Conservation (phyloP, 1,140 invertebrate genomes). For the Chironomus tepperi region DNA sequence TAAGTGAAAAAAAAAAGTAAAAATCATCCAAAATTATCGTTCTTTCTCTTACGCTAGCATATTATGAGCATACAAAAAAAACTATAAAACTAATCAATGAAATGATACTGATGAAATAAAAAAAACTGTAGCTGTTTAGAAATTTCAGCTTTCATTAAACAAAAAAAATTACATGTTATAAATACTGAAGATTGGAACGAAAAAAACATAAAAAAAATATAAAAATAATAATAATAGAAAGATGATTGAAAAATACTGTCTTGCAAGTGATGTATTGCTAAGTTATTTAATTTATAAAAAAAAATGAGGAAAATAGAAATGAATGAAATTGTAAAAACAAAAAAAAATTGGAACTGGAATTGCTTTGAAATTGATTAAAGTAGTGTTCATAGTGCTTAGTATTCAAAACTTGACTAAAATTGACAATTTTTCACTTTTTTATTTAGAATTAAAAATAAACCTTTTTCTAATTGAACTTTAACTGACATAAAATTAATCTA, state of each 20-base stretch:
- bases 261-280: constrained; percentile 18
- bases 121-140: not conserved
- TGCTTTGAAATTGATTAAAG: not conserved
- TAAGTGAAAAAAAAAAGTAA: not conserved
- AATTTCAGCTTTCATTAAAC: constrained; percentile 3
- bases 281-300: constrained; percentile 24
- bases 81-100: constrained; percentile 4
- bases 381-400: too few relatives aligned
- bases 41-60: constrained; percentile 12
- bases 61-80: constrained; percentile 8
- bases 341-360: not conserved
- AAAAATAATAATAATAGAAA: not conserved
- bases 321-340: not conserved
- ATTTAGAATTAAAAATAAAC: too few relatives aligned
- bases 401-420: too few relatives aligned
- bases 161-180: constrained; percentile 14
- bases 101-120: not conserved
- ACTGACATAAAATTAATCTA: too few relatives aligned
- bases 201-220: not conserved
- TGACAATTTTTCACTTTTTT: too few relatives aligned
- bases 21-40: constrained; percentile 1
- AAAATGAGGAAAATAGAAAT: not conserved
- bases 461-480: too few relatives aligned
- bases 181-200: not conserved
- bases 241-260: constrained; percentile 17